phyloP scores from a whole-genome alignment of 2,888 invertebrate genomes.

The Deilephila elpenor region DNA sequence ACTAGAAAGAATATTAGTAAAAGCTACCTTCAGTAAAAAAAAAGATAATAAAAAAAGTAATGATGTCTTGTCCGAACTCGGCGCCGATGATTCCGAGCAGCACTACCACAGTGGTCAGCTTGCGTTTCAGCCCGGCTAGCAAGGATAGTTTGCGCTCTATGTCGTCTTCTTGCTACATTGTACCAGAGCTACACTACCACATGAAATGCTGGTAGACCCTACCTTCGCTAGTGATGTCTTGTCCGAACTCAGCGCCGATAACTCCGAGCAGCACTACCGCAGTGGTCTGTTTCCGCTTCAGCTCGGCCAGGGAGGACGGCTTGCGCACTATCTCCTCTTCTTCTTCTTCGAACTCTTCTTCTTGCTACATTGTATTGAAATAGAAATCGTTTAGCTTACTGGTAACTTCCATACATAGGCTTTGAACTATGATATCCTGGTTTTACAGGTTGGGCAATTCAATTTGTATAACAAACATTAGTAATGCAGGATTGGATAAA shows the following conservation, averaged over 20 bases:
- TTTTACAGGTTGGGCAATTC: too few species aligned
- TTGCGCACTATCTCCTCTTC: constrained; percentile 94
- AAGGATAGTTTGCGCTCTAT: constrained; percentile 94
- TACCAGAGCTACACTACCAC: too few species aligned
- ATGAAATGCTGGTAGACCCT: too few species aligned
- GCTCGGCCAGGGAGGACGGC: constrained; percentile 93
- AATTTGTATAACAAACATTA: not conserved
- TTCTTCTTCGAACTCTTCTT: constrained; percentile 94
- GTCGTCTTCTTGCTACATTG: constrained; percentile 94
- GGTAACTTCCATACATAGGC: too few species aligned
- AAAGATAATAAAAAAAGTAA: too few species aligned
- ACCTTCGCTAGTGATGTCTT: constrained; percentile 92
- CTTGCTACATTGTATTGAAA: constrained; percentile 67
- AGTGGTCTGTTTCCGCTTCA: constrained; percentile 97
- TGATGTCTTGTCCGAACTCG: constrained; percentile 98
- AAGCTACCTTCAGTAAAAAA: constrained; percentile 83
- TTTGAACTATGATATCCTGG: too few species aligned
- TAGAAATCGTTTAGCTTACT: too few species aligned
- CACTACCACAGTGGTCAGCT: constrained; percentile 98
- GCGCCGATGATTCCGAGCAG: constrained; percentile 98
- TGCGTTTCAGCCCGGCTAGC: constrained; percentile 93
- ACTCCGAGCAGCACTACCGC: constrained; percentile 98
- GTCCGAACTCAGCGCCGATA: constrained; percentile 99
- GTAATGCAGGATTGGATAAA: not conserved
- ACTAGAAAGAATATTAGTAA: not conserved